Base-by-base conservation (phyloP, 2,888 invertebrate genomes). In the Lepeophtheirus nordmannii region DNA sequence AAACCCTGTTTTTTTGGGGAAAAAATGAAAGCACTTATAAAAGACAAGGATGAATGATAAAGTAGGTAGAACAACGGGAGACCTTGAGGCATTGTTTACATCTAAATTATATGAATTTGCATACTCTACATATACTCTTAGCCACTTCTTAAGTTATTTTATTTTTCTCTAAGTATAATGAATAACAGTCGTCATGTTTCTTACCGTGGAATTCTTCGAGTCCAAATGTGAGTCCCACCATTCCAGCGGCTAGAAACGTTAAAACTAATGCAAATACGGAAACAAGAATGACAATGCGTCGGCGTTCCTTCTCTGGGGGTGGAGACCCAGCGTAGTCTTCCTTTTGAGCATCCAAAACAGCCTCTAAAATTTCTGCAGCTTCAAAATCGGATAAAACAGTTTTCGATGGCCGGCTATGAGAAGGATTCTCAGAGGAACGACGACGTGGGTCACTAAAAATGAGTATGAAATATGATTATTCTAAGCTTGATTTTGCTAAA, bases 241-340 rank as follows among this genome's bases (percentile, higher is more conserved):
- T 53, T 12, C 20, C 23, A 37, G 63, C 63, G 1, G 63, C 63
- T 22, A 63, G 14, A 14, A 63, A 46, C 5, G 63, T 63, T 22
- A 63, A 46, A 22, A 53, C n/a, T 46, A 63, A 56, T 17, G 37
- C 63, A 46, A 63, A 20, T 12, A 41, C 41, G 8, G 56, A 56
- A 12, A 63, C 56, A 8, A 63, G 7, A 3, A 63, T 20, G 22
- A 63, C 63, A n/a, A 63, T 20, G n/a, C 63, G 53, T 23, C 37
- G 22, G 11, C 63, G 20, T 37, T 63, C 63, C 56, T 63, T 63
- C 30, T 63, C 63, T 46, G 63, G 56, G 9, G 63, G 63, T 3
- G 38, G 20, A 20, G 56, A 46, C 14, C 53, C 53, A n/a, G n/a
- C 53, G 17, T n/a, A 46, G 14, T 46, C 8, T n/a, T 46, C 53